phyloP scores from a whole-genome alignment of 2,888 invertebrate species.

The Dermolepida albohirtum region DNA sequence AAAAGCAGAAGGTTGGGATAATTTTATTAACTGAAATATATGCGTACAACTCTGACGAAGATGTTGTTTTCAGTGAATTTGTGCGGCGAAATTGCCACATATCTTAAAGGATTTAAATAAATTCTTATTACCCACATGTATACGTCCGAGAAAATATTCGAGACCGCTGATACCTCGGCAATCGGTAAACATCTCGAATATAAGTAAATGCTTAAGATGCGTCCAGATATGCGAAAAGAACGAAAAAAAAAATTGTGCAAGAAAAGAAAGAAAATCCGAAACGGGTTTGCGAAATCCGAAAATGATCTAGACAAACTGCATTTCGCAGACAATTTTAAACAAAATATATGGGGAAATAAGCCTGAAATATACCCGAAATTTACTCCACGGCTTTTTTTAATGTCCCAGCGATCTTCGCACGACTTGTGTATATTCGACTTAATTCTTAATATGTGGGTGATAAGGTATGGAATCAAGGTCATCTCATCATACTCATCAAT shows the following conservation, averaged over 20 bases:
- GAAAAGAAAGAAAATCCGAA: not conserved
- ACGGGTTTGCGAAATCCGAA: slow-evolving; percentile 51
- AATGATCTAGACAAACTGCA: slow-evolving; percentile 59
- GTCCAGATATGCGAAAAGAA: too few relatives aligned
- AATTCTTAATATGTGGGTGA: too few relatives aligned
- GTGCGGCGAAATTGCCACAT: slow-evolving; percentile 19
- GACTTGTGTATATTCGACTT: too few relatives aligned
- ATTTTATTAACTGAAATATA: too few relatives aligned
- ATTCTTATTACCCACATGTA: slow-evolving; percentile 26
- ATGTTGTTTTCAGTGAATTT: not conserved
- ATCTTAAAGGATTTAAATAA: slow-evolving; percentile 36
- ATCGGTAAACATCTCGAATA: slow-evolving; percentile 31
- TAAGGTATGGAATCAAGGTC: too few relatives aligned
- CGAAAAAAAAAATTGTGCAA: not conserved
- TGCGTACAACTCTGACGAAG: too few relatives aligned
- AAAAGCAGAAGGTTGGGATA: too few relatives aligned
- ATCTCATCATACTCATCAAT: too few relatives aligned
- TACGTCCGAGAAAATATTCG: not conserved
- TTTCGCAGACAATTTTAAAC: slow-evolving; percentile 55
- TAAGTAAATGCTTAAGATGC: slow-evolving; percentile 14
- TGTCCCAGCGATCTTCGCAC: too few relatives aligned
- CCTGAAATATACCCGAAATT: slow-evolving; percentile 58
- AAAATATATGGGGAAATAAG: slow-evolving; percentile 58
- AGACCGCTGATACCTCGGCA: not conserved
- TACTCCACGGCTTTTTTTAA: too few relatives aligned